Conservation (phyloP, 2,797 vertebrate genomes). For the Anniella stebbinsi region DNA sequence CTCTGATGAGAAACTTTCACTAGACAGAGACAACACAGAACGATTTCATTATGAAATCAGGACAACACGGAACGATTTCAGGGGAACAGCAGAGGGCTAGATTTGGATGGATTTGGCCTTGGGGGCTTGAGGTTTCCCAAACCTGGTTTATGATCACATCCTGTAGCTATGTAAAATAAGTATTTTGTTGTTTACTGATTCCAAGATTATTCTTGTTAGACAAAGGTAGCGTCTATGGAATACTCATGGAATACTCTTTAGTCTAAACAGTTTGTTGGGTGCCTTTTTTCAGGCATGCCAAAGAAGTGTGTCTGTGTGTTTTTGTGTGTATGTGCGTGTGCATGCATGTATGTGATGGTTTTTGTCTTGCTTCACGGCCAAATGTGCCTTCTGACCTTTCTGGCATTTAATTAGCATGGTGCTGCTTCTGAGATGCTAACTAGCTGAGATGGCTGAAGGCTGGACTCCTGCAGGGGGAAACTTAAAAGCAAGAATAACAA, state of each 20-base stretch:
- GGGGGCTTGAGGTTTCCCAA: not conserved
- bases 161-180: not conserved
- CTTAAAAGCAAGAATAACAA: constrained; percentile 51
- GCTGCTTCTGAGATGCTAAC: not conserved
- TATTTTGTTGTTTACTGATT: too few relatives aligned
- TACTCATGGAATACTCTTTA: not conserved
- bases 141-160: too few relatives aligned
- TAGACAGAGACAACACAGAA: too few relatives aligned
- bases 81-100: too few relatives aligned
- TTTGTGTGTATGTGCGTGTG: not conserved
- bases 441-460: constrained; percentile 43
- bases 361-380: not conserved
- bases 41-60: too few relatives aligned
- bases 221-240: not conserved
- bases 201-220: not conserved
- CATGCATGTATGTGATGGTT: not conserved
- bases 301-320: not conserved
- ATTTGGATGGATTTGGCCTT: not conserved
- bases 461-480: constrained; percentile 27
- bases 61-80: too few relatives aligned
- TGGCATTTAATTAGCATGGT: not conserved
- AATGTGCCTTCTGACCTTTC: not conserved
- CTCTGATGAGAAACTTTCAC: too few relatives aligned
- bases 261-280: not conserved
- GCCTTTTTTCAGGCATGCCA: not conserved